Conservation (phyloP, 2,113 vertebrate genomes). For the Mesitornis unicolor region DNA sequence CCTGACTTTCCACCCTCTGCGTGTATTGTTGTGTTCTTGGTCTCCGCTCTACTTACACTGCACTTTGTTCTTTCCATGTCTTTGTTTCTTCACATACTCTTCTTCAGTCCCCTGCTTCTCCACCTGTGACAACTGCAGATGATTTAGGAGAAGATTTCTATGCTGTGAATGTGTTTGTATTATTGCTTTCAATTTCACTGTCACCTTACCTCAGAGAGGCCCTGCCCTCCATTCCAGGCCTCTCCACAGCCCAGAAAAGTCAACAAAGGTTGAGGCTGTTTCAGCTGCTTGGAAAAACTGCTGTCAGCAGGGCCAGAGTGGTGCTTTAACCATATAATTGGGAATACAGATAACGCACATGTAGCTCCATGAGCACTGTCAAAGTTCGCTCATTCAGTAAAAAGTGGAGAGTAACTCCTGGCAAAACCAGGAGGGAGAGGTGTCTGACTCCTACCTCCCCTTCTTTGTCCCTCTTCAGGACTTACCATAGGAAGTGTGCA, state of each 20-base stretch:
- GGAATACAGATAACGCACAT: not conserved
- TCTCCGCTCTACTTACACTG: not conserved
- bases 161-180: not conserved
- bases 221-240: not conserved
- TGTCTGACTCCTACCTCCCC: not conserved
- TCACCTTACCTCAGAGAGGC: not conserved
- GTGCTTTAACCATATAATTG: not conserved
- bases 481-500: not conserved
- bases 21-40: not conserved
- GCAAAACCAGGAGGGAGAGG: not conserved
- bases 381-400: not conserved
- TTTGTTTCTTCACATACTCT: not conserved
- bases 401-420: not conserved
- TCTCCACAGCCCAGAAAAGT: not conserved
- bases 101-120: not conserved
- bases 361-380: too few species aligned
- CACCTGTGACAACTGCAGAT: not conserved
- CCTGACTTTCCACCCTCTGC: not conserved
- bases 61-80: not conserved
- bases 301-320: not conserved
- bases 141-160: not conserved
- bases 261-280: not conserved
- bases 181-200: not conserved
- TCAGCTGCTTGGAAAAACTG: not conserved
- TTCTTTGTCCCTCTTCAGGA: not conserved